Base-by-base conservation (phyloP, 2,888 invertebrate genomes). In the Agriopis aurantiaria region DNA sequence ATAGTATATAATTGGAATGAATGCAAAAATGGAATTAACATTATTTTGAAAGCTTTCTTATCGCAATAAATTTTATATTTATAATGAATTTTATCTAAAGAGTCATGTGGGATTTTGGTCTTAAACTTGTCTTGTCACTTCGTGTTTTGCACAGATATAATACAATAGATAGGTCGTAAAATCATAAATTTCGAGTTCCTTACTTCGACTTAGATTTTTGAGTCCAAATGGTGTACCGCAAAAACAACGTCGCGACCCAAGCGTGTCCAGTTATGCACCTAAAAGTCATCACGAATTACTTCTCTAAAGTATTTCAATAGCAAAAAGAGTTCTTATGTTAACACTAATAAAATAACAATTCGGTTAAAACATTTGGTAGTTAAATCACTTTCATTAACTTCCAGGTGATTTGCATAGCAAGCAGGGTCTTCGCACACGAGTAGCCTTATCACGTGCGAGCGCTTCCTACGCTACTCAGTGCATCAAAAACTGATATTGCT, bases 401-500 rank as follows among this genome's bases (percentile, higher is more conserved):
- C 63, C 64, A 59, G 48, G 40, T 58, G 8, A 68, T 68, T 64
- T 55, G 17, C 57, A 68, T 68, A 64, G 69, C n/a, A 61, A 69
- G 68, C 53, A 65, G 60, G 57, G 73, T 58, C 55, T 68, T 62
- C 64, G 64, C 59, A 67, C 64, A 69, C 72, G 68, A 69, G 63
- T 71, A 67, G 72, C 66, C 59, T 71, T 49, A 69, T 69, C 69
- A 65, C 69, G 65, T 56, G 69, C 69, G 57, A 14, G 61, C 62
- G 62, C 71, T 68, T 74, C 70, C 72, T 71, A 73, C 65, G 49
- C 48, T 51, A 65, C 66, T 64, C 63, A 64, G 59, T 71, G 75
- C 76, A 75, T 75, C 69, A 61, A 65, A 73, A 72, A 71, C 72
- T 63, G 61, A 65, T 72, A 61, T 55, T 51, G 63, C 60, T 72